Conservation (phyloP, 1,140 invertebrate species). For the Dysdera silvatica region DNA sequence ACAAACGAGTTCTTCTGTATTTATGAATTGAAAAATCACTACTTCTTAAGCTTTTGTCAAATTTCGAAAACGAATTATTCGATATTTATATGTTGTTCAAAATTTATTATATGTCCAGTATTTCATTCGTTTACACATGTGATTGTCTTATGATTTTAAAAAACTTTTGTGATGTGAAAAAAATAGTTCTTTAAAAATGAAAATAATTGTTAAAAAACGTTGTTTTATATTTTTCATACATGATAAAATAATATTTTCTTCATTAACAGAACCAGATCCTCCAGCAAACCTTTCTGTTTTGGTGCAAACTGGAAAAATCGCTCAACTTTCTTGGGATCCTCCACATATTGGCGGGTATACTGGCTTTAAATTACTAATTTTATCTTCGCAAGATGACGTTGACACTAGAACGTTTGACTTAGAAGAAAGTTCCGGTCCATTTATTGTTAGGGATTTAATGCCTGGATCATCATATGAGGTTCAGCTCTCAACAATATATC, state of each 20-base stretch:
- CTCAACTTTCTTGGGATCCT: conserved; percentile 74
- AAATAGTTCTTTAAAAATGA: no score
- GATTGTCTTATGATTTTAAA: no score
- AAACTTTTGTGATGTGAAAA: no score
- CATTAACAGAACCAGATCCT: conserved; percentile 68
- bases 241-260: neutral
- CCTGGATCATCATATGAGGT: conserved; percentile 84
- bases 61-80: no score
- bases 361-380: conserved; percentile 66
- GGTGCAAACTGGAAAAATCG: conserved; percentile 69
- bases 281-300: conserved; percentile 75
- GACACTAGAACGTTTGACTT: conserved; percentile 58
- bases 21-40: no score
- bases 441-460: conserved; percentile 67
- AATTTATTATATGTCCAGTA: no score
- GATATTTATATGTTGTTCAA: no score
- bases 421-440: conserved; percentile 51
- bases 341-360: conserved; percentile 70
- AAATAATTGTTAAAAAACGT: no score
- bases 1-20: no score
- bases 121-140: no score
- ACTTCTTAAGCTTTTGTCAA: no score
- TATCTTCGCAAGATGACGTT: conserved; percentile 51
- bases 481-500: conserved; percentile 76
- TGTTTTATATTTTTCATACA: no score